Conservation (phyloP, 2,113 vertebrate species). For the Varanus komodoensis region DNA sequence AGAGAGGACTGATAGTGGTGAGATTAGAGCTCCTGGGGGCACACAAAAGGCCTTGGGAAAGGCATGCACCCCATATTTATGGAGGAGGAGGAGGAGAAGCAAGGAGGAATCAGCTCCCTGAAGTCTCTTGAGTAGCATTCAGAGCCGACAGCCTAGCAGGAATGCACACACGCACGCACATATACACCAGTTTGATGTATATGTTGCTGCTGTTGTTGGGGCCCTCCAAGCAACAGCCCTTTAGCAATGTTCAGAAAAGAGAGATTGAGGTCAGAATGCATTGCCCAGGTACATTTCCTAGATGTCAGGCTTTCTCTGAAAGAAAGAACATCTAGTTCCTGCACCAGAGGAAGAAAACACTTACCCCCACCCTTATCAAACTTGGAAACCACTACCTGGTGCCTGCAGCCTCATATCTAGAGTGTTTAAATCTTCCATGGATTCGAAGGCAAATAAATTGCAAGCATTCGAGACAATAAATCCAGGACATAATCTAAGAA, state of each 20-base stretch:
- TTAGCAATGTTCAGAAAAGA: neutral
- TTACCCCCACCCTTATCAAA: neutral
- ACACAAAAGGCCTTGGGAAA: too few relatives aligned
- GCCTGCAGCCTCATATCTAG: neutral
- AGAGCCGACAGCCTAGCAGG: neutral
- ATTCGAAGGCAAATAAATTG: neutral
- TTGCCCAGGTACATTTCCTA: neutral
- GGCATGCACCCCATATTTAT: neutral
- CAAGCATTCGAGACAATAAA: neutral
- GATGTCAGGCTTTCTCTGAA: neutral
- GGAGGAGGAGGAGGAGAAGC: neutral
- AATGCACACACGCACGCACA: neutral
- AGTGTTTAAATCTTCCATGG: neutral
- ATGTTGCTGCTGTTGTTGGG: too few relatives aligned
- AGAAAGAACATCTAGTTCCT: neutral
- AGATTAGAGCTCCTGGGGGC: too few relatives aligned
- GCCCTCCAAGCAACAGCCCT: neutral
- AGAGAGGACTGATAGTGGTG: too few relatives aligned
- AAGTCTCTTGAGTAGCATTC: neutral
- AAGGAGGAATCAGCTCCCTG: neutral
- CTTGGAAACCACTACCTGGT: neutral
- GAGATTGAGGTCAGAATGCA: neutral
- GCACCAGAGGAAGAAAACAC: neutral
- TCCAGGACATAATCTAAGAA: neutral
- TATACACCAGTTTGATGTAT: too few relatives aligned